Base-by-base conservation (phyloP, 92 coral and sea anemone genomes). In the Phenganax subtilis region DNA sequence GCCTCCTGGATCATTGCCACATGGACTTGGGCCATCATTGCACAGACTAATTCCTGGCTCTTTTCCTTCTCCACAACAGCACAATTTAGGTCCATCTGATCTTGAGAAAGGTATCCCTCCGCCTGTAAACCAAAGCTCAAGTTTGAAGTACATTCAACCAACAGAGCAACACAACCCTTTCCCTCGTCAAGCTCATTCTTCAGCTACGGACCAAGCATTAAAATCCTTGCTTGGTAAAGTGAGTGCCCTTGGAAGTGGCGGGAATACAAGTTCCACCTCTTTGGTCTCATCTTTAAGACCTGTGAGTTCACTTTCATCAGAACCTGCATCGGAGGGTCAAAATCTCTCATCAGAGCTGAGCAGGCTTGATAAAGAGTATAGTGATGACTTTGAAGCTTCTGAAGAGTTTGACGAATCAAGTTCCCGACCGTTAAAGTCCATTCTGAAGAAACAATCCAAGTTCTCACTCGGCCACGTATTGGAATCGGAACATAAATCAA, bases 391-490 rank as follows among this genome's bases (percentile, higher is more conserved):
- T 12, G 61, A 51, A 44, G 62, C 44, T n/a, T 20, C 69, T 6
- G 57, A 55, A 17, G 83, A 79, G 6, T 15, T 61, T 25, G 83
- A 79, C 20, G 72, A 63, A 16, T 65, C 27, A 16, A 30, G 56
- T 29, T 47, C 74, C 10, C 63, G 29, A 25, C 83, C 83, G 4
- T 63, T 79, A 27, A 79, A 79, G 74, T 79, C 83, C 6, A 79
- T 79, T 9, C 74, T 79, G 71, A 79, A 79, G 61, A 79, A 79
- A n/a, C 55, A 79, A 64, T 79, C 74, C 17, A 79, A 79, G 30
- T 79, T 79, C 29, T 44, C 83, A 2, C 6, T 54, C 64, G 62
- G 70, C 0, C 44, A 80, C 3, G 60, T 29, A 28, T 12, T 20
- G 25, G 59, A 51, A 12, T 76, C 17, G 6, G 86, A 75, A 59